Evolutionary conservation across 2,888 invertebrate genomes (phyloP).

Genomic region (Eueremaeus valkanovi): DNA sequence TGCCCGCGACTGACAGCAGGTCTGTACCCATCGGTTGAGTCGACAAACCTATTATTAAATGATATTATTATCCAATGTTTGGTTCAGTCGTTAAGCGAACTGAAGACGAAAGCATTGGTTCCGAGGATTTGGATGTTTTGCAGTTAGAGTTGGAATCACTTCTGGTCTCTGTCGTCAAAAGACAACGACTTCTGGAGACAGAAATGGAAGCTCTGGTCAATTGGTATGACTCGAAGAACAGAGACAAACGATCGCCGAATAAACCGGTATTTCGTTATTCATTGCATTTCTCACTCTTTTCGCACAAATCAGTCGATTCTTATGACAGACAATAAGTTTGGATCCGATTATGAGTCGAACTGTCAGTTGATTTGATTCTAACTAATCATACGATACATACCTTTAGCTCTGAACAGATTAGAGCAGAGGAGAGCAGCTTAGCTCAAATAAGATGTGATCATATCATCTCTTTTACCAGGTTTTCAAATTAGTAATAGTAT

Average conservation of each 20-base stretch:
- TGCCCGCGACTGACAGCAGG: constrained; percentile 51
- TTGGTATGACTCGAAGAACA: constrained; percentile 54
- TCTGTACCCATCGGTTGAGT: constrained; percentile 44
- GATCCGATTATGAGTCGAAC: too few species aligned
- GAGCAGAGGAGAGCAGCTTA: too few species aligned
- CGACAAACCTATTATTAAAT: not conserved
- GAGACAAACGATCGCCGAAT: constrained; percentile 29
- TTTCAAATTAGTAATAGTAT: too few species aligned
- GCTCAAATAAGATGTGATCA: too few species aligned
- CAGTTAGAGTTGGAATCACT: constrained; percentile 82
- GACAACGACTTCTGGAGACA: constrained; percentile 67
- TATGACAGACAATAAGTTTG: too few species aligned
- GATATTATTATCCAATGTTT: not conserved
- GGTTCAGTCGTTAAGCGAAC: constrained; percentile 53
- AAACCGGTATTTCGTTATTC: constrained; percentile 28
- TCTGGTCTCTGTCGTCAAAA: constrained; percentile 73
- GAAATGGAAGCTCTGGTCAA: constrained; percentile 51
- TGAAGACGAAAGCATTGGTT: constrained; percentile 70
- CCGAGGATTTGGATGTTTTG: constrained; percentile 81
- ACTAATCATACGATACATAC: too few species aligned
- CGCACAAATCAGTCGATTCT: too few species aligned
- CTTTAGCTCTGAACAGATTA: too few species aligned
- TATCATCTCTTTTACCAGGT: too few species aligned
- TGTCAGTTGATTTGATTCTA: too few species aligned
- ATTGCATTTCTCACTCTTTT: too few species aligned